Conservation (phyloP, 2,888 invertebrate genomes). For the Drosophila paranaensis region DNA sequence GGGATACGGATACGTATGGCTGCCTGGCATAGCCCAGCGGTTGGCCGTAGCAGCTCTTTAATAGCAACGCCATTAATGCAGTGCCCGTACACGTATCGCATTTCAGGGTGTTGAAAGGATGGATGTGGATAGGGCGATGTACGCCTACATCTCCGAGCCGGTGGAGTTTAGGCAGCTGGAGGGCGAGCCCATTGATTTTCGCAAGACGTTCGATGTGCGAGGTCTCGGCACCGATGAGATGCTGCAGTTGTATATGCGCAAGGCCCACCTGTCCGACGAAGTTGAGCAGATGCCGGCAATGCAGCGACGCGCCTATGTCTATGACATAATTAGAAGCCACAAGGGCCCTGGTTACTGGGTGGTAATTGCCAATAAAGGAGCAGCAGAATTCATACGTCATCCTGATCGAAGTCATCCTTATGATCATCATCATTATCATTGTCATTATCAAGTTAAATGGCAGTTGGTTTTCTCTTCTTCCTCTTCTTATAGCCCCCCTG, state of each 20-base stretch:
- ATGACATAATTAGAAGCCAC: slow-evolving; percentile 81
- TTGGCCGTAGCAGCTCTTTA: slow-evolving; percentile 17
- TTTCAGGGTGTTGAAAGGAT: slow-evolving; percentile 54
- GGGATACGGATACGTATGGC: slow-evolving; percentile 42
- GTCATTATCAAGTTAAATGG: slow-evolving; percentile 15
- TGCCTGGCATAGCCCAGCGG: slow-evolving; percentile 13
- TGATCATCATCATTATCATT: slow-evolving; percentile 7
- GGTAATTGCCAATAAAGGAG: slow-evolving; percentile 59
- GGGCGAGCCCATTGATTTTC: slow-evolving; percentile 74
- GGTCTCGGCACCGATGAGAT: slow-evolving; percentile 78
- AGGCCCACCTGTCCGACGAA: slow-evolving; percentile 75
- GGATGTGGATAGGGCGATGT: slow-evolving; percentile 61
- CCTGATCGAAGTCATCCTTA: neutral
- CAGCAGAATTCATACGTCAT: neutral
- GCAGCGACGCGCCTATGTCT: slow-evolving; percentile 79
- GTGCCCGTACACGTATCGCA: slow-evolving; percentile 41
- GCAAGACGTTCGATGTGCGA: slow-evolving; percentile 81
- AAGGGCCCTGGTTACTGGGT: slow-evolving; percentile 82
- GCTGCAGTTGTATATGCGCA: slow-evolving; percentile 77
- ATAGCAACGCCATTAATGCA: slow-evolving; percentile 36
- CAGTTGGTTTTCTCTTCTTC: slow-evolving; percentile 14
- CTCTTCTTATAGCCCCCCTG: slow-evolving; percentile 59
- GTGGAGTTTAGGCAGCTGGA: slow-evolving; percentile 77
- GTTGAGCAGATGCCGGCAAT: slow-evolving; percentile 70
- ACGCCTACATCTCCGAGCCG: slow-evolving; percentile 74